Evolutionary conservation across 2,888 invertebrate genomes (phyloP).

Genomic region (Idaea biselata): DNA sequence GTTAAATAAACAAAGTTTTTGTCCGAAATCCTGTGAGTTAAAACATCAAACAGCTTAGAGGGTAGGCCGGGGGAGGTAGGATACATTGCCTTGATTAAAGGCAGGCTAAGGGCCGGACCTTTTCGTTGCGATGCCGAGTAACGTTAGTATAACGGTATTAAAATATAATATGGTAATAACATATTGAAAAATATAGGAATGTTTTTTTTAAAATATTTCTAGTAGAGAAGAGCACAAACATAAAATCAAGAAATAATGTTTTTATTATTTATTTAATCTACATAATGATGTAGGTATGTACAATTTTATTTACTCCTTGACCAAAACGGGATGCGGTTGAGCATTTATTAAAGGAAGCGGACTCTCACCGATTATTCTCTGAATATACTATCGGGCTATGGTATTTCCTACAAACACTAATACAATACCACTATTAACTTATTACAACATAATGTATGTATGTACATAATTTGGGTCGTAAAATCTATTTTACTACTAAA

Average conservation of each 20-base stretch:
- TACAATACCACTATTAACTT: slow-evolving; percentile 16
- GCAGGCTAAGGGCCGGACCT: slow-evolving; percentile 50
- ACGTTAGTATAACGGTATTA: slow-evolving; percentile 30
- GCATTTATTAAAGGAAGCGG: slow-evolving; percentile 61
- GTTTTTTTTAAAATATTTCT: too few relatives aligned
- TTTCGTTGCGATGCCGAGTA: slow-evolving; percentile 35
- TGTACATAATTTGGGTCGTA: too few relatives aligned
- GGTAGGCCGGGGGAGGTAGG: slow-evolving; percentile 38
- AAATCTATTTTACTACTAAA: too few relatives aligned
- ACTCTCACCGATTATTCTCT: slow-evolving; percentile 56
- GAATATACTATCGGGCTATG: slow-evolving; percentile 58
- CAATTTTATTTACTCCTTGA: slow-evolving; percentile 51
- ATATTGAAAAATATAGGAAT: too few relatives aligned
- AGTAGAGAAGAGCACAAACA: too few relatives aligned
- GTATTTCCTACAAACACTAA: slow-evolving; percentile 50
- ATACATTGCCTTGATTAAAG: slow-evolving; percentile 67
- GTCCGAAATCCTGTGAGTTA: slow-evolving; percentile 53
- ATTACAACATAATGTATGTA: too few relatives aligned
- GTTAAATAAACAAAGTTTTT: slow-evolving; percentile 69
- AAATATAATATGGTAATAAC: background rate
- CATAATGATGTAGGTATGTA: too few relatives aligned
- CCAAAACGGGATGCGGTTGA: slow-evolving; percentile 53
- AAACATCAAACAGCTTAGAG: slow-evolving; percentile 68
- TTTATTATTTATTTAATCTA: too few relatives aligned
- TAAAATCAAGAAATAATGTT: too few relatives aligned